Percentiles rank a stretch among this genome's conserved stretches.
phyloP scores from a whole-genome alignment of 1,140 invertebrate genomes.

The Ceratosolen fusciceps region DNA sequence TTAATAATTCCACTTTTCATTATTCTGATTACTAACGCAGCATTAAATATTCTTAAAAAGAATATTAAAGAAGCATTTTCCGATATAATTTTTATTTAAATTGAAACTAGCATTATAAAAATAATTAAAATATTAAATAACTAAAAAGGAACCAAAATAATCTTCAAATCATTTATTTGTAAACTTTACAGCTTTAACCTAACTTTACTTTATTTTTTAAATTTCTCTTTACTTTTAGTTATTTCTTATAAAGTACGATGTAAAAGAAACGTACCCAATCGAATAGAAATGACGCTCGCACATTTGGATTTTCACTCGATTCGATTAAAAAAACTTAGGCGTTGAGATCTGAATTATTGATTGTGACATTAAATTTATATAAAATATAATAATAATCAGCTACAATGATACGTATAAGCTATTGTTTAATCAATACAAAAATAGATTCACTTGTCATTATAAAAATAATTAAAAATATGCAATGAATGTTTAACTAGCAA shows the following conservation, averaged over 20 bases:
- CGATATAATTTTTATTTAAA: too few species aligned
- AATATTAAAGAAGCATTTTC: too few species aligned
- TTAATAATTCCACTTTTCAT: too few species aligned
- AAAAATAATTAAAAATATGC: background rate
- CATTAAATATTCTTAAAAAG: too few species aligned
- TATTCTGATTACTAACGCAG: too few species aligned
- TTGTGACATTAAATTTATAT: background rate
- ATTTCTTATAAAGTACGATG: background rate
- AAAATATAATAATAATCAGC: background rate
- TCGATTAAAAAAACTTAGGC: background rate
- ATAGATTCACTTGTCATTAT: background rate
- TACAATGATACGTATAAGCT: too few species aligned
- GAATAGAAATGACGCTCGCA: conserved; percentile 28
- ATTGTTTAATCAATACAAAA: background rate
- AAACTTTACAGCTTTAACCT: background rate
- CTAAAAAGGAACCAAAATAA: background rate
- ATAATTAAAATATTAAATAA: too few species aligned
- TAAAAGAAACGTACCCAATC: conserved; percentile 1
- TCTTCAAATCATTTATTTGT: background rate
- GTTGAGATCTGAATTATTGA: too few species aligned
- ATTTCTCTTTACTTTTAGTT: conserved; percentile 32
- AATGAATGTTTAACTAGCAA: background rate
- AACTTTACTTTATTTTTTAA: conserved; percentile 7
- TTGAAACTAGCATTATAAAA: too few species aligned
- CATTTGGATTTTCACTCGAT: conserved; percentile 34